Evolutionary conservation across 92 coral and sea anemone species (phyloP).

Genomic region (Palythoa grandiflora): DNA sequence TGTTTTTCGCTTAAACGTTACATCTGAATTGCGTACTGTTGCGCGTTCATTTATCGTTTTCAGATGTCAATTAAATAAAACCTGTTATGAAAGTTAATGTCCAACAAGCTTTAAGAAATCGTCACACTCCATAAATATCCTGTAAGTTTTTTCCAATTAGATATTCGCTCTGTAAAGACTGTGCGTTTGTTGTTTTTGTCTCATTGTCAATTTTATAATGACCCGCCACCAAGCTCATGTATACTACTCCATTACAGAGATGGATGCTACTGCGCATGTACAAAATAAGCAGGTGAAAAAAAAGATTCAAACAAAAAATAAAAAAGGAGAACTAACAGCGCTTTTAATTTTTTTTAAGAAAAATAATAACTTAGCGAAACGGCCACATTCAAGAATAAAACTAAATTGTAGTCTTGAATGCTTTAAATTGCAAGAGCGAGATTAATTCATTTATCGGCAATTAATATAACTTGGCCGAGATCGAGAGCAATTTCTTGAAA

Average conservation of each 20-base stretch:
- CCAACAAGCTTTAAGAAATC: not conserved
- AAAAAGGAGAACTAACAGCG: not conserved
- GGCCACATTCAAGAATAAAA: too few species aligned
- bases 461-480: not conserved
- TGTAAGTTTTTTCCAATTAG: conserved; percentile 21
- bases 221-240: not conserved
- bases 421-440: not conserved
- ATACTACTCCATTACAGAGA: not conserved
- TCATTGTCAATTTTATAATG: conserved; percentile 20
- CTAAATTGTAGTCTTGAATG: too few species aligned
- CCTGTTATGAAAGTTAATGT: not conserved
- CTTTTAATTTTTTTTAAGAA: not conserved
- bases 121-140: not conserved
- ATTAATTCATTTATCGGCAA: not conserved
- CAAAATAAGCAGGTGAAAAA: conserved; percentile 1
- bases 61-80: not conserved
- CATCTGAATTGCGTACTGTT: not conserved
- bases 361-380: too few species aligned
- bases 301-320: too few species aligned
- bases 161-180: not conserved
- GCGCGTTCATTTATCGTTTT: not conserved
- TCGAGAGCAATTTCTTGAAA: not conserved
- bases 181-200: conserved; percentile 1
- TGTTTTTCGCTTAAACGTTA: not conserved
- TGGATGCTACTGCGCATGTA: conserved; percentile 30